These are phyloP conservation scores for Pseudolycoriella hygida DNA, from an alignment of 2,888 invertebrate species.

Conservation along the genomic window DNA sequence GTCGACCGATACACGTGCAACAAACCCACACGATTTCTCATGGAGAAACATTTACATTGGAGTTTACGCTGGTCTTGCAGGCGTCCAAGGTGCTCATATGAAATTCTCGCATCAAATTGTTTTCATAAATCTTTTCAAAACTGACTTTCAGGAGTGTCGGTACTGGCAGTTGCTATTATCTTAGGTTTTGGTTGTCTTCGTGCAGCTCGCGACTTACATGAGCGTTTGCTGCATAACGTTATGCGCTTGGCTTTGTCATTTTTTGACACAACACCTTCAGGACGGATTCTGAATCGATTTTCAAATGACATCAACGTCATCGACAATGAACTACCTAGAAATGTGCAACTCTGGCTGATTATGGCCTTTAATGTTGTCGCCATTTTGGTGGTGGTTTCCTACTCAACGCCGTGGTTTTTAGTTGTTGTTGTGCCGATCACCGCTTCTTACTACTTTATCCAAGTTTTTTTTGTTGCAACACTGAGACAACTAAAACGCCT, in stretches of 20 bases:
- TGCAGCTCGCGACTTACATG: constrained; percentile 45
- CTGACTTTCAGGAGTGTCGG: too few relatives aligned
- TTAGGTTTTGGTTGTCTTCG: constrained; percentile 22
- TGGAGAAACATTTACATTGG: constrained; percentile 65
- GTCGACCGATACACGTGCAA: constrained; percentile 15
- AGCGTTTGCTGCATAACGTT: constrained; percentile 38
- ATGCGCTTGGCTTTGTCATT: constrained; percentile 52
- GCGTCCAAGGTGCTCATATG: constrained; percentile 53
- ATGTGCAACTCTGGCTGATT: constrained; percentile 24
- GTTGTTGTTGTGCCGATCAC: constrained; percentile 20
- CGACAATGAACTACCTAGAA: constrained; percentile 34
- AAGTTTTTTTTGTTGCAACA: constrained; percentile 33
- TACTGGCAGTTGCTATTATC: too few relatives aligned
- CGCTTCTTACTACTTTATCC: constrained; percentile 20
- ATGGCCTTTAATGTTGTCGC: constrained; percentile 21
- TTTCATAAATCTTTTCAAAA: too few relatives aligned
- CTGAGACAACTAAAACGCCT: constrained; percentile 36
- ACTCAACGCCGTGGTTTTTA: constrained; percentile 20
- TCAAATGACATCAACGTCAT: constrained; percentile 40
- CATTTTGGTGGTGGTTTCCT: constrained; percentile 13
- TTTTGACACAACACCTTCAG: constrained; percentile 63
- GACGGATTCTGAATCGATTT: constrained; percentile 53
- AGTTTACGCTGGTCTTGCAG: constrained; percentile 76
- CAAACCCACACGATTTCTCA: constrained; percentile 29
- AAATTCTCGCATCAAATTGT: too few relatives aligned